Evolutionary conservation across 2,797 vertebrate genomes (phyloP), one percentile per base, ranked within the genome.

Genomic region (Gorsachius magnificus): DNA sequence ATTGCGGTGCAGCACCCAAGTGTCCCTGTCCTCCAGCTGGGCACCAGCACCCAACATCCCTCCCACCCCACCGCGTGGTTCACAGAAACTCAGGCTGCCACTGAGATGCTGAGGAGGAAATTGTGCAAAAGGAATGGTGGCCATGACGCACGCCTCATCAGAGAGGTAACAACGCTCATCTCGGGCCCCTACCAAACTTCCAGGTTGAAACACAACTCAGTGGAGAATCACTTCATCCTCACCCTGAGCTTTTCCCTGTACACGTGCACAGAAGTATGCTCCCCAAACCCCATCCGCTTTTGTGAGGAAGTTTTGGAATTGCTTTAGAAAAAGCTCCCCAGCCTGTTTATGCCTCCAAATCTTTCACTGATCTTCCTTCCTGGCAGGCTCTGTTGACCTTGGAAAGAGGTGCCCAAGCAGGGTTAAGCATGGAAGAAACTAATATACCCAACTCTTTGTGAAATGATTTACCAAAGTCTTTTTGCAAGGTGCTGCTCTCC

Each of bases 51-150:
- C 33, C 6, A 91, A 26, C 36, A 50, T 65, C 46, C 58, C 15
- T 41, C 35, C 31, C 0, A 2, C 15, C 10, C 14, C 4, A 0
- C 26, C 3, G 3, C 2, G 1, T 33, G n/a, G 24, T 29, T 25
- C 8, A 3, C 51, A 64, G 69, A 74, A 63, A 60, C 28, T 38
- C 22, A 9, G 48, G 45, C 9, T 50, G 36, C 14, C 4, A 5
- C 75, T 56, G 72, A 48, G 56, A 15, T 26, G 53, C 3, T 64
- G 89, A n/a, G 53, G 14, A 70, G 38, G 31, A 41, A 77, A 93
- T 3, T 63, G 78, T n/a, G 35, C 1, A 0, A 53, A 77, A 80
- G 68, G n/a, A 70, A 36, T 1, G 33, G 36, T 35, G 65, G 6
- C 36, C 8, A 1, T 57, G 72, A 57, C 45, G 71, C 57, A 53